A percentile compares a stretch with the other conserved stretches of the same genome.
Evolutionary conservation across 2,113 vertebrate species (phyloP).

Genomic region (Lampris megalopsis): DNA sequence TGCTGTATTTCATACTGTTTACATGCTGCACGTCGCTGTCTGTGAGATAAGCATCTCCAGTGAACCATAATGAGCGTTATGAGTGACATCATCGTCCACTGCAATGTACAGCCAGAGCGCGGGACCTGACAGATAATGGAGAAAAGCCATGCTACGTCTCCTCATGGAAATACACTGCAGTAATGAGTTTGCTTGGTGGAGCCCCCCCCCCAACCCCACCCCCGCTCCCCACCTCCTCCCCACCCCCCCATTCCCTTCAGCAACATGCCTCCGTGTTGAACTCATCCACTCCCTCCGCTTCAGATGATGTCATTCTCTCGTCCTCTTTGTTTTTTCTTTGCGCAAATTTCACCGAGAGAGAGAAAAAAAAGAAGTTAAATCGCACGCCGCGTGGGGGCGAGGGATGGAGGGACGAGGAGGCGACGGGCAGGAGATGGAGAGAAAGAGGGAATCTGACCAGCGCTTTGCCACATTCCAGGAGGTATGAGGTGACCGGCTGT

Average conservation of each 20-base stretch:
- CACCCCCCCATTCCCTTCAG: background rate
- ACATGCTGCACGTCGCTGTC: conserved; percentile 38
- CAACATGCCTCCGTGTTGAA: conserved; percentile 23
- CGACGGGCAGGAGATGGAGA: conserved; percentile 29
- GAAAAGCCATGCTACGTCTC: background rate
- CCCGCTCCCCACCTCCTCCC: too few species aligned
- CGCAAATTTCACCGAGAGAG: conserved; percentile 59
- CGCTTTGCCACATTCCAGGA: conserved; percentile 74
- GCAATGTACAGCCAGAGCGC: conserved; percentile 48
- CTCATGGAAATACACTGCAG: conserved; percentile 10
- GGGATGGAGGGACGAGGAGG: conserved; percentile 18
- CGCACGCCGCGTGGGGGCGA: background rate
- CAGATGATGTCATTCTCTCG: conserved; percentile 65
- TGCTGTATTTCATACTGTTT: conserved; percentile 37
- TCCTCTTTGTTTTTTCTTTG: conserved; percentile 51
- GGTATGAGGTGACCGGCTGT: conserved; percentile 73
- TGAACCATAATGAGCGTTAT: conserved; percentile 60
- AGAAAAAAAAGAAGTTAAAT: background rate
- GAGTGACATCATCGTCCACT: conserved; percentile 68
- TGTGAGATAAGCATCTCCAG: conserved; percentile 63
- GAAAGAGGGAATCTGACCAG: conserved; percentile 27
- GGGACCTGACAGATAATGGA: conserved; percentile 38
- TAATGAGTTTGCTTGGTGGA: conserved; percentile 31
- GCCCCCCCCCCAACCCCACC: background rate
- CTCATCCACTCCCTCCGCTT: conserved; percentile 24